Evolutionary conservation across 2,888 invertebrate species (phyloP).

Genomic region (Megastigmus dorsalis): DNA sequence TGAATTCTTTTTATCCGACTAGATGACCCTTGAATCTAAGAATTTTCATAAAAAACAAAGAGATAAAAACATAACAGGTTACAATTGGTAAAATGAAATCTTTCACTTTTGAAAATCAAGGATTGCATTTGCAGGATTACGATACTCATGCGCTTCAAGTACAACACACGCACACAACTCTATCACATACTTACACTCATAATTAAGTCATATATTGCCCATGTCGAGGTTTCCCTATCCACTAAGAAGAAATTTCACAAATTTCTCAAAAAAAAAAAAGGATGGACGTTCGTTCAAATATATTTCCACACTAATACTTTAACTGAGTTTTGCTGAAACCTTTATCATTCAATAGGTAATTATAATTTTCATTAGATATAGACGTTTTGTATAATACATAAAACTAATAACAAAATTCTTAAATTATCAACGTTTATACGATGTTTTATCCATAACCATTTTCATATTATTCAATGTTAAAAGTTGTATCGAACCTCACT

Average conservation of each 20-base stretch:
- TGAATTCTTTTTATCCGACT: conserved; percentile 40
- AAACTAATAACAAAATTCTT: not conserved
- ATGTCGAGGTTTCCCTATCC: conserved; percentile 31
- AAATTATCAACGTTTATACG: not conserved
- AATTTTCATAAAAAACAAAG: conserved; percentile 46
- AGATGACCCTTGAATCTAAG: conserved; percentile 45
- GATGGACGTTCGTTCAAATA: conserved; percentile 39
- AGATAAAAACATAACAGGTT: conserved; percentile 49
- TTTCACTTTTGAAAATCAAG: conserved; percentile 40
- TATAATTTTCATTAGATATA: not conserved
- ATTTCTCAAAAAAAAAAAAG: conserved; percentile 44
- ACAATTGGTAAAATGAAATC: conserved; percentile 35
- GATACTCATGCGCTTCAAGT: conserved; percentile 23
- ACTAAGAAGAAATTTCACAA: conserved; percentile 38
- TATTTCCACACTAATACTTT: conserved; percentile 36
- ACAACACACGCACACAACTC: conserved; percentile 29
- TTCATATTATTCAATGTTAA: not conserved
- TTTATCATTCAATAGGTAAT: not conserved
- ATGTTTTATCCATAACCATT: conserved; percentile 10
- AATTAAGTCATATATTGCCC: conserved; percentile 56
- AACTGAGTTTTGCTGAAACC: conserved; percentile 3
- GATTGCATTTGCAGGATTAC: conserved; percentile 31
- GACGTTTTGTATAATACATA: too few relatives aligned
- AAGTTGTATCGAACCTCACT: conserved; percentile 18
- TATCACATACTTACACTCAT: conserved; percentile 41